These are phyloP conservation scores for Scophthalmus maximus DNA, from an alignment of 2,113 vertebrate genomes.

Conservation along the genomic window DNA sequence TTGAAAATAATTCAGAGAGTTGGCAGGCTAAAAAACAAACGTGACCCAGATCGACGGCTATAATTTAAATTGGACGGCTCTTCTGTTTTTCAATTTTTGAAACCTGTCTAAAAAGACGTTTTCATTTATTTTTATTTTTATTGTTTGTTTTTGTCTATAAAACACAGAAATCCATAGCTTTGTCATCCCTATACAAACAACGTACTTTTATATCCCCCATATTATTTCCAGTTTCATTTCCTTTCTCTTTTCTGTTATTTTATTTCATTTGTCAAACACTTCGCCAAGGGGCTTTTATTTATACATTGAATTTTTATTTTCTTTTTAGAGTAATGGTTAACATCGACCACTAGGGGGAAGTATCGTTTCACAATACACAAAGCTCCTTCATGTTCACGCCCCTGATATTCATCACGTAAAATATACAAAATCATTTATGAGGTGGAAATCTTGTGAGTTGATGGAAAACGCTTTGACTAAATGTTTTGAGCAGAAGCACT, in stretches of 20 bases:
- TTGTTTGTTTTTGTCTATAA: not conserved
- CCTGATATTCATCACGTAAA: not conserved
- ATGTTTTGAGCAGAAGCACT: not conserved
- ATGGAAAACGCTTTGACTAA: not conserved
- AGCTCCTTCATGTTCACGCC: not conserved
- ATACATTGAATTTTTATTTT: not conserved
- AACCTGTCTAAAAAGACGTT: no score
- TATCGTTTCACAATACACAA: not conserved
- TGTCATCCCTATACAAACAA: not conserved
- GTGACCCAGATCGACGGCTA: no score
- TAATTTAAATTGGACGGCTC: no score
- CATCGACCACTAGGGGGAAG: constrained; percentile 24
- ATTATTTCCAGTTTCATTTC: not conserved
- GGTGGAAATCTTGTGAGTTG: not conserved
- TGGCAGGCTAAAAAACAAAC: no score
- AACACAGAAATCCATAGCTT: no score
- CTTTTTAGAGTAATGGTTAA: not conserved
- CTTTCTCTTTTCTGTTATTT: not conserved
- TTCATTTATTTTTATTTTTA: not conserved
- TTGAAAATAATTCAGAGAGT: no score
- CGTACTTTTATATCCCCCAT: not conserved
- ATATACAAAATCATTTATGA: not conserved
- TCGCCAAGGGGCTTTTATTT: not conserved
- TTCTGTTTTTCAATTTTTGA: no score
- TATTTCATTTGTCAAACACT: no score